Evolutionary conservation across 2,888 invertebrate genomes (phyloP), one percentile per base, ranked within the genome.

Genomic region (Hoplodrina blanda): DNA sequence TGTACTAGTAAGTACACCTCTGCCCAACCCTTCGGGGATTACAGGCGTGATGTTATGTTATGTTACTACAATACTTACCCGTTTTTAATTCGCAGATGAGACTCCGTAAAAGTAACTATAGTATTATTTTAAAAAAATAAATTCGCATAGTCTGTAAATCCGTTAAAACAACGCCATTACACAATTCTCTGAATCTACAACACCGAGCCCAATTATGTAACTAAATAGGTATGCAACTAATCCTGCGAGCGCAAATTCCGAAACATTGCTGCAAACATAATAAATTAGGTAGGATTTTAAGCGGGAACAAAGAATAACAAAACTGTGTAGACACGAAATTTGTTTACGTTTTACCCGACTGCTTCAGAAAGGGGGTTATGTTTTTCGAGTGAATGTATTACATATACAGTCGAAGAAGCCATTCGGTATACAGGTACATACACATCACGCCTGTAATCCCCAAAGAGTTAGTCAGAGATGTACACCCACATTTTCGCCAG

Each of bases 231-330:
- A 59, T 69, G 33, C 41, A 50, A 59, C 33, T 52, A 66, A 52
- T 66, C 49, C 44, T 37, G 13, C 25, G 10, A 50, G 46, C 61
- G 15, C 25, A 66, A 56, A 75, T 56, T 65, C 57, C 37, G 17
- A 72, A 71, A 67, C 56, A 68, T 60, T 49, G 57, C 54, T 50
- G 62, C 25, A 74, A 66, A 72, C 67, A 63, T 57, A 63, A 78
- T 82, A 69, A 82, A 82, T 81, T 72, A 75, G 6, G 25, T 17
- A 25, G 71, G 66, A 75, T 71, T 69, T 71, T 52, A 76, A 49
- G 57, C 46, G 17, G 17, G 13, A 25, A 8, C 50, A 65, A 19
- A 74, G 74, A 74, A 6, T 25, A 52, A 25, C 6, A 37, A 19
- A 56, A 52, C 1, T 13, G 0, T 4, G 1, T 4, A 65, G 56